phyloP scores from a whole-genome alignment of 2,797 vertebrate genomes.

The Cheirogaleus major region DNA sequence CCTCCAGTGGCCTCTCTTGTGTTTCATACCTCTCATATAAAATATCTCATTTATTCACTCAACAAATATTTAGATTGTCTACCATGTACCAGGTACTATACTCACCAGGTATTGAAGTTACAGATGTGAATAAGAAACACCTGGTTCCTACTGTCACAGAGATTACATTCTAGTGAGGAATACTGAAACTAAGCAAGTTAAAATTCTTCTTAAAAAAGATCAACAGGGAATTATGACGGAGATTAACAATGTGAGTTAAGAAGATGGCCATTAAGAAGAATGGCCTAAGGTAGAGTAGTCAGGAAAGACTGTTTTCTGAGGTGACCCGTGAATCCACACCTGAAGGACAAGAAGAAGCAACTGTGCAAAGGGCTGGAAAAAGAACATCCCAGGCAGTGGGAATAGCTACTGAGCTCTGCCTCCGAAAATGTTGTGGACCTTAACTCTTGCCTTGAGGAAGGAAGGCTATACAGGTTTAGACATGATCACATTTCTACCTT shows the following conservation, averaged over 20 bases:
- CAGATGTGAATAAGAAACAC: not conserved
- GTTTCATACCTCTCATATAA: not conserved
- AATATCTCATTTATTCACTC: not conserved
- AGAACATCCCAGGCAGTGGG: not conserved
- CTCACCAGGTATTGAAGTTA: not conserved
- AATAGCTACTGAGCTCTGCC: not conserved
- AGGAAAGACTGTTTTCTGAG: not conserved
- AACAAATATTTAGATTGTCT: not conserved
- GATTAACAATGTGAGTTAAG: not conserved
- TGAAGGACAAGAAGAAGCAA: not conserved
- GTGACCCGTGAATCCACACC: not conserved
- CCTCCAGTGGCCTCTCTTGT: not conserved
- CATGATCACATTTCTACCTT: not conserved
- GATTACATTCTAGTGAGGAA: not conserved
- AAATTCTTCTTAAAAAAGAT: conserved; percentile 10
- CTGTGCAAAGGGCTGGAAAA: not conserved
- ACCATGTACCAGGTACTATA: not conserved
- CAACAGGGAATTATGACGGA: not conserved
- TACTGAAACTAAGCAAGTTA: not conserved
- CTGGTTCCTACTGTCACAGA: not conserved
- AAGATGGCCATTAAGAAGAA: not conserved
- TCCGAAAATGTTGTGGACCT: not conserved
- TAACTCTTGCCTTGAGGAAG: not conserved
- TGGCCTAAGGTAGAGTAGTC: not conserved
- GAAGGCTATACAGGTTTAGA: not conserved